Base-by-base conservation (phyloP, 2,888 invertebrate species). In the Dascillus cervinus region DNA sequence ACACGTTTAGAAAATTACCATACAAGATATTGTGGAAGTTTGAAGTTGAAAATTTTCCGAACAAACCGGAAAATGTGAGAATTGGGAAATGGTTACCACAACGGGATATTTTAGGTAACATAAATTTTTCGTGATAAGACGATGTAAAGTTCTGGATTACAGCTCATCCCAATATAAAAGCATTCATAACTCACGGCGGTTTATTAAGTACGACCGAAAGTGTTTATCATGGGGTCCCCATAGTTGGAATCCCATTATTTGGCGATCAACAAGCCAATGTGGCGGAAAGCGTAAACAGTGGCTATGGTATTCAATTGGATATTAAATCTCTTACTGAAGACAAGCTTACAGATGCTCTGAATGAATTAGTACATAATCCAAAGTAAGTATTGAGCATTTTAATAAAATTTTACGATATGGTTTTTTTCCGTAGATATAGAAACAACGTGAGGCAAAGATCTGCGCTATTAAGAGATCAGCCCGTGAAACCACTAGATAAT, bases 161-260 rank as follows among this genome's bases (percentile, higher is more conserved):
- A 70, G 70, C 67, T 4, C 74, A 77, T 54, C 60, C 61, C 2
- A 72, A 72, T 26, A 63, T 73, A 1, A 67, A 64, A 37, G 49
- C 71, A 1, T 75, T 77, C 44, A 69, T 77, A 34, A 73, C 72
- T 8, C 71, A 75, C 46, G 75, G 73, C 13, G 77, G 76, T 0
- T 56, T 72, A 21, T 65, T 75, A 46, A 71, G 73, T 38, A 59
- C 68, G 5, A 69, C 69, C 36, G 77, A 77, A 52, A 64, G 73
- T 0, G 60, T 72, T 11, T 62, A 65, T 31, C 62, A 62, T 21
- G 60, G 59, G 9, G 67, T 65, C 20, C 68, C 70, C 4, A 54
- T 72, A 24, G 50, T 72, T 29, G 67, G 67, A 22, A 63, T 72
- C 40, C 71, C 72, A 24, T 55, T 71, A 22, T 60, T 64, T 15